Conservation (phyloP, 2,888 invertebrate species). For the Blastobasis lacticolella region DNA sequence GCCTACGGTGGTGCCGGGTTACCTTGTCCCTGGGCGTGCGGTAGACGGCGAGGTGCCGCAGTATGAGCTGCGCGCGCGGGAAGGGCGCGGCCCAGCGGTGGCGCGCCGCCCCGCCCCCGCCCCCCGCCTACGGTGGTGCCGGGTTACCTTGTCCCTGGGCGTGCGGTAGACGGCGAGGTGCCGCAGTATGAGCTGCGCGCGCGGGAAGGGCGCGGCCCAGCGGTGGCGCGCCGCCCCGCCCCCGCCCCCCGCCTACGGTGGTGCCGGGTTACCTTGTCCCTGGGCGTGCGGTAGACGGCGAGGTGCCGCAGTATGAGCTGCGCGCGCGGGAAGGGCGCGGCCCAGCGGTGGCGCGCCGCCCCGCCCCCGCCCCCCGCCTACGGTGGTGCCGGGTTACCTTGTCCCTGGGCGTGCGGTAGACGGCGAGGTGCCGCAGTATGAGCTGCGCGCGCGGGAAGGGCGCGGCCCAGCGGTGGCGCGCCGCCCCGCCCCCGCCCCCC, state of each 20-base stretch:
- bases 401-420: constrained; percentile 89
- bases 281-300: constrained; percentile 89
- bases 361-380: constrained; percentile 83
- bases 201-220: constrained; percentile 92
- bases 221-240: constrained; percentile 75
- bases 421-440: constrained; percentile 87
- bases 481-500: constrained; percentile 83
- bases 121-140: constrained; percentile 83
- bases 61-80: constrained; percentile 91
- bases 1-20: constrained; percentile 84
- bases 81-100: constrained; percentile 88
- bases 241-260: constrained; percentile 85
- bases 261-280: constrained; percentile 86
- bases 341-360: constrained; percentile 76
- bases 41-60: constrained; percentile 88
- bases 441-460: constrained; percentile 95
- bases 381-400: constrained; percentile 85
- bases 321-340: constrained; percentile 93
- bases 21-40: constrained; percentile 89
- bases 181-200: constrained; percentile 89
- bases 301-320: constrained; percentile 89
- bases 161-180: constrained; percentile 91
- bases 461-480: constrained; percentile 79
- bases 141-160: constrained; percentile 87
- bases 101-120: constrained; percentile 78